Percentiles rank a stretch among this genome's conserved stretches.
Evolutionary conservation across 2,888 invertebrate genomes (phyloP).

Genomic region (Slavum lentiscoides): DNA sequence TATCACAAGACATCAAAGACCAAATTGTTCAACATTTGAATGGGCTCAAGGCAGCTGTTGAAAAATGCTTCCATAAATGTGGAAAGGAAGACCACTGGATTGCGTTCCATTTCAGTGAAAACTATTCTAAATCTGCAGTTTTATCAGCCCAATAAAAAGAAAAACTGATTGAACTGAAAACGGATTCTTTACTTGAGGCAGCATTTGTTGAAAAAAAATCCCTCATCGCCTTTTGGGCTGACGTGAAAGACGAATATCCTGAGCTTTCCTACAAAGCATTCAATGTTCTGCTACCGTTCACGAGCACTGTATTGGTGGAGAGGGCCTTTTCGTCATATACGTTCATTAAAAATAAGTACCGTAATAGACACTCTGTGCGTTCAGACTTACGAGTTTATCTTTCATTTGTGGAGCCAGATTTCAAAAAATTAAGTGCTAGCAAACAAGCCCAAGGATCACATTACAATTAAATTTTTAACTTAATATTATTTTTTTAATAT

Average conservation of each 20-base stretch:
- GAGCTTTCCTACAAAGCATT: slow-evolving; percentile 13
- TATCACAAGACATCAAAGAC: slow-evolving; percentile 3
- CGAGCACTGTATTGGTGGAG: background rate
- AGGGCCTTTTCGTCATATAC: background rate
- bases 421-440: background rate
- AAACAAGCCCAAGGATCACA: background rate
- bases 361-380: background rate
- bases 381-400: background rate
- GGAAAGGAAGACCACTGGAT: slow-evolving; percentile 4
- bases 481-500: no score
- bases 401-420: background rate
- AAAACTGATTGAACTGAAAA: slow-evolving; percentile 18
- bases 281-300: slow-evolving; percentile 7
- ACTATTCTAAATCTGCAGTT: slow-evolving; percentile 10
- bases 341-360: slow-evolving; percentile 3
- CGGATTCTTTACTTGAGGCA: no score
- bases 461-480: no score
- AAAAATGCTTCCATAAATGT: slow-evolving; percentile 3
- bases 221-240: background rate
- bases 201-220: slow-evolving; percentile 15
- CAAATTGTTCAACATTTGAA: slow-evolving; percentile 19
- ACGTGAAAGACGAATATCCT: slow-evolving; percentile 1
- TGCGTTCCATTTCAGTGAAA: slow-evolving; percentile 5
- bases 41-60: background rate
- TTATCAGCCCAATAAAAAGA: slow-evolving; percentile 15